These are phyloP conservation scores for Parapristionchus giblindavisi DNA, from an alignment of 2,888 invertebrate genomes.

Conservation along the genomic window DNA sequence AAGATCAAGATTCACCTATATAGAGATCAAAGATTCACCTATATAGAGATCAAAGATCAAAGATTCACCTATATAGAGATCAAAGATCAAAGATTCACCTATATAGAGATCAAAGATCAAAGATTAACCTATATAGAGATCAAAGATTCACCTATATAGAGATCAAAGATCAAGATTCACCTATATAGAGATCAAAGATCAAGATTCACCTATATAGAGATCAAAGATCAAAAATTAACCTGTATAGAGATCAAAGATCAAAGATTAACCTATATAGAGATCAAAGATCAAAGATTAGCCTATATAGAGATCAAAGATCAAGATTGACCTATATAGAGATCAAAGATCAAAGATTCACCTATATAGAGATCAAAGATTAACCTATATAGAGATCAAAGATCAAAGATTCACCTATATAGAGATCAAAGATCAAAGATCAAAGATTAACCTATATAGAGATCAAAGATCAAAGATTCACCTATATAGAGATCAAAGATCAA, in stretches of 20 bases:
- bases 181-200: too few relatives aligned
- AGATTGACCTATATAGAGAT: slow-evolving; percentile 72
- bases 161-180: neutral
- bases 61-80: slow-evolving; percentile 72
- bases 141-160: slow-evolving; percentile 72
- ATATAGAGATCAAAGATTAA: too few relatives aligned
- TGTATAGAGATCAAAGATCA: too few relatives aligned
- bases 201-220: slow-evolving; percentile 72
- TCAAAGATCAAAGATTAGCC: neutral
- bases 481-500: neutral
- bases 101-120: neutral
- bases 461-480: slow-evolving; percentile 72
- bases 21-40: slow-evolving; percentile 74
- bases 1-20: too few relatives aligned
- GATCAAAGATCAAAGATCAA: neutral
- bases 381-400: slow-evolving; percentile 29
- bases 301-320: too few relatives aligned
- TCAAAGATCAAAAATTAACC: neutral
- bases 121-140: too few relatives aligned
- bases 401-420: slow-evolving; percentile 72
- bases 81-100: slow-evolving; percentile 72
- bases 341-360: neutral
- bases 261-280: slow-evolving; percentile 72
- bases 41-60: neutral
- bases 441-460: slow-evolving; percentile 72